Conservation (phyloP, 1,140 invertebrate species). For the Drosophila pruinosa region DNA sequence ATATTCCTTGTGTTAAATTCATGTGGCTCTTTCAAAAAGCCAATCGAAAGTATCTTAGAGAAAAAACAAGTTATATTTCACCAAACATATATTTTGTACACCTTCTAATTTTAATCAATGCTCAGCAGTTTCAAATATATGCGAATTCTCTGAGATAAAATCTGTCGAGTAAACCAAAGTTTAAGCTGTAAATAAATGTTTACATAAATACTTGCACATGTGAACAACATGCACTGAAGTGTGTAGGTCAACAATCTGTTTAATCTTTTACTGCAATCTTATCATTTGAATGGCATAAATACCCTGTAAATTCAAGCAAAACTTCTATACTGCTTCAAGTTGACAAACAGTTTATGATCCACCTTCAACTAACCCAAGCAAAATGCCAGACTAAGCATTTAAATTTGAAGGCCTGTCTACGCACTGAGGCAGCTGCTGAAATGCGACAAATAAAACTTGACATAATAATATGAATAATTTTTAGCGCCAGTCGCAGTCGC, state of each 20-base stretch:
- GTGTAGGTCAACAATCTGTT: background rate
- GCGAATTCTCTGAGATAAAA: no score
- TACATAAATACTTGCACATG: no score
- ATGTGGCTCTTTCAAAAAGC: no score
- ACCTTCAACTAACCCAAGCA: background rate
- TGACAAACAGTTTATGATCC: background rate
- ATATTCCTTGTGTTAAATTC: no score
- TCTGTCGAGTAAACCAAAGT: no score
- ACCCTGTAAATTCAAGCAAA: background rate
- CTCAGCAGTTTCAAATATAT: no score
- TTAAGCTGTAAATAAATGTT: no score
- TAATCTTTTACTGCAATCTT: background rate
- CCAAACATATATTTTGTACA: no score
- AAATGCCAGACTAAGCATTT: conserved; percentile 31
- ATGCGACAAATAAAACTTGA: conserved; percentile 63
- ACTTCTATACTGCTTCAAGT: background rate
- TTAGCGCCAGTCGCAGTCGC: background rate
- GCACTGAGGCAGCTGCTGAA: conserved; percentile 16
- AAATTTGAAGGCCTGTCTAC: conserved; percentile 68
- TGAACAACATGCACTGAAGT: background rate
- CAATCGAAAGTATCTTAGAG: no score
- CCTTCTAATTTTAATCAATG: no score
- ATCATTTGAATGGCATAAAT: background rate
- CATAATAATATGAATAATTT: conserved; percentile 69
- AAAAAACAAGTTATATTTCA: no score